Conservation (phyloP, 2,888 invertebrate species). For the Volucella bombylans region DNA sequence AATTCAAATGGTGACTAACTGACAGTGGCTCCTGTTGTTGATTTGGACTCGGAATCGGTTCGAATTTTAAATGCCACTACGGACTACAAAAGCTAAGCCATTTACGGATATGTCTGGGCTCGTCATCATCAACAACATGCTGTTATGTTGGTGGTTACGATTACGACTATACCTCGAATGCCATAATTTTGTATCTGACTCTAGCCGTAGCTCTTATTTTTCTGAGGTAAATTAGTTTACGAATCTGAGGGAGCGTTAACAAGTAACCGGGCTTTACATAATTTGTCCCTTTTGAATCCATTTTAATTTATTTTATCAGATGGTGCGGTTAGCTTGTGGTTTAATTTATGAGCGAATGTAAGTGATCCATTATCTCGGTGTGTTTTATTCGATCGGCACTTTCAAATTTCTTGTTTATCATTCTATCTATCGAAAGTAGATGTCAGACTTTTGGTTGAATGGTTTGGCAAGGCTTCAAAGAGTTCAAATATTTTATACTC, state of each 20-base stretch:
- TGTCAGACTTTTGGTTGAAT: slow-evolving; percentile 3
- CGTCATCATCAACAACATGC: too few relatives aligned
- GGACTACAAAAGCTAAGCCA: neutral
- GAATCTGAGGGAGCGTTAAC: slow-evolving; percentile 9
- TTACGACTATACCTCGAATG: neutral
- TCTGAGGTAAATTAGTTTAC: slow-evolving; percentile 14
- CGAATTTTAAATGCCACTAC: too few relatives aligned
- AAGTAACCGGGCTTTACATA: slow-evolving; percentile 14
- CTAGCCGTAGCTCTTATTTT: neutral
- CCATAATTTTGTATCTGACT: neutral
- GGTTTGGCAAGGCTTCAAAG: slow-evolving; percentile 6
- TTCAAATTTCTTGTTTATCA: slow-evolving; percentile 25
- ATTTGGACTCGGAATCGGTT: neutral
- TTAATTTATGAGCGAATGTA: slow-evolving; percentile 18
- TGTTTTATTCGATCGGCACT: neutral
- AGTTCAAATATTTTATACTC: too few relatives aligned
- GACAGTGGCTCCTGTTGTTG: neutral
- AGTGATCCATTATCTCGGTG: slow-evolving; percentile 13
- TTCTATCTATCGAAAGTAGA: neutral
- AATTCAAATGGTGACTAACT: neutral
- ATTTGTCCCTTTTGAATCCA: neutral
- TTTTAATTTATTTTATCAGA: neutral
- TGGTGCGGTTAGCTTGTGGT: neutral
- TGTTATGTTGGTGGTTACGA: slow-evolving; percentile 21
- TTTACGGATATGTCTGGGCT: too few relatives aligned